Evolutionary conservation across 2,113 vertebrate genomes (phyloP).

Genomic region (Amazona vittata): DNA sequence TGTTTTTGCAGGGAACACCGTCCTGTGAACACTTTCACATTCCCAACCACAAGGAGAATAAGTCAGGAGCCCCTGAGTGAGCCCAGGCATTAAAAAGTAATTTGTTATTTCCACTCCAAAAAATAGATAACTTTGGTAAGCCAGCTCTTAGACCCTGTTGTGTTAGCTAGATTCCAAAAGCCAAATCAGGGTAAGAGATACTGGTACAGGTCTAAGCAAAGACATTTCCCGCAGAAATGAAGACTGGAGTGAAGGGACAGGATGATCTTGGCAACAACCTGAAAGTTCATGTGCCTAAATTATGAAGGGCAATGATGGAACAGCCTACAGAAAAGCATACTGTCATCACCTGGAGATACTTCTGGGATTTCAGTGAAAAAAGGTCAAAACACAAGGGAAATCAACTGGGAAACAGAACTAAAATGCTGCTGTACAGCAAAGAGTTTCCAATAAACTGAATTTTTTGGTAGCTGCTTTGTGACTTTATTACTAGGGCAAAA

Average conservation of each 20-base stretch:
- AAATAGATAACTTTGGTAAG: background rate
- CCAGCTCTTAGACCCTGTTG: background rate
- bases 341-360: background rate
- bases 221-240: background rate
- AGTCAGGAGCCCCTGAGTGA: background rate
- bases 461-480: background rate
- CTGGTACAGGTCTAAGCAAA: background rate
- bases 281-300: background rate
- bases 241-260: background rate
- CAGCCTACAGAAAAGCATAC: background rate
- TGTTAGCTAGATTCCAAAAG: background rate
- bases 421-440: background rate
- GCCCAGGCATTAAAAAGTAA: background rate
- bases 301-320: background rate
- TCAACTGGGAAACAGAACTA: background rate
- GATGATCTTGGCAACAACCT: background rate
- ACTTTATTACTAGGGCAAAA: background rate
- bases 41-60: background rate
- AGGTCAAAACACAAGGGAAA: background rate
- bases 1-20: background rate
- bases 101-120: slow-evolving; percentile 10
- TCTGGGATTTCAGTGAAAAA: background rate
- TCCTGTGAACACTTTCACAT: background rate
- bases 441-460: background rate
- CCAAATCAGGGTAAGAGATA: background rate